Percentiles rank a stretch among this genome's conserved stretches.
Evolutionary conservation across 2,888 invertebrate genomes (phyloP).

Genomic region (Carcina quercana): DNA sequence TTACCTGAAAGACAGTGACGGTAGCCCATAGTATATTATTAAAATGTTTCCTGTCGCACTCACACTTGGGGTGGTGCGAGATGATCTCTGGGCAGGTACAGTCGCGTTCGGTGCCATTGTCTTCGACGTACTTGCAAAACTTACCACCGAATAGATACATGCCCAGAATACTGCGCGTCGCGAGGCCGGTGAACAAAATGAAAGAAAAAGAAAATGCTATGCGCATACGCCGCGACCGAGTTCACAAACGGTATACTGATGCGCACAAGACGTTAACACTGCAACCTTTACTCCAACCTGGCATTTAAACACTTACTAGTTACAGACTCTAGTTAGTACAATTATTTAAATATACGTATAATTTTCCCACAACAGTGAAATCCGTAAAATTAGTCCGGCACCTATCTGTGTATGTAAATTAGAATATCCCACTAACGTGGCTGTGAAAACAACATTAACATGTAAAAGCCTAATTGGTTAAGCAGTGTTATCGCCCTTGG

Average conservation of each 20-base stretch:
- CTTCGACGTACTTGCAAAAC: conserved; percentile 98
- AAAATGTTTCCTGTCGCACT: conserved; percentile 98
- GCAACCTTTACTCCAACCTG: conserved; percentile 32
- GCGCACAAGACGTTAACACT: conserved; percentile 62
- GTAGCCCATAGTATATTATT: conserved; percentile 98
- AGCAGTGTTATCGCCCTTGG: conserved; percentile 67
- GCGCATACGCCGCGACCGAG: conserved; percentile 65
- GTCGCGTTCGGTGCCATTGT: conserved; percentile 85
- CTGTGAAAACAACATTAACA: conserved; percentile 19
- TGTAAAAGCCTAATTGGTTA: conserved; percentile 46
- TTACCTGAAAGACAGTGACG: conserved; percentile 98
- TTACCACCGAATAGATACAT: conserved; percentile 99
- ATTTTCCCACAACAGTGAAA: no score
- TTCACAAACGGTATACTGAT: conserved; percentile 46
- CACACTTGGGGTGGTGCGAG: conserved; percentile 91
- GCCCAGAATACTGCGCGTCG: conserved; percentile 94
- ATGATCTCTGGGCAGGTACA: conserved; percentile 96
- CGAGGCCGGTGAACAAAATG: conserved; percentile 67
- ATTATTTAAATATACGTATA: no score
- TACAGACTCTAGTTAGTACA: no score
- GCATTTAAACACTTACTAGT: no score
- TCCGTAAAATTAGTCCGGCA: no score
- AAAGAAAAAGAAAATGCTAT: conserved; percentile 72
- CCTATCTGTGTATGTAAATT: no score
- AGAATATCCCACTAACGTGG: no score